Evolutionary conservation across 2,797 vertebrate genomes (phyloP).

Genomic region (Kryptopterus vitreolus): DNA sequence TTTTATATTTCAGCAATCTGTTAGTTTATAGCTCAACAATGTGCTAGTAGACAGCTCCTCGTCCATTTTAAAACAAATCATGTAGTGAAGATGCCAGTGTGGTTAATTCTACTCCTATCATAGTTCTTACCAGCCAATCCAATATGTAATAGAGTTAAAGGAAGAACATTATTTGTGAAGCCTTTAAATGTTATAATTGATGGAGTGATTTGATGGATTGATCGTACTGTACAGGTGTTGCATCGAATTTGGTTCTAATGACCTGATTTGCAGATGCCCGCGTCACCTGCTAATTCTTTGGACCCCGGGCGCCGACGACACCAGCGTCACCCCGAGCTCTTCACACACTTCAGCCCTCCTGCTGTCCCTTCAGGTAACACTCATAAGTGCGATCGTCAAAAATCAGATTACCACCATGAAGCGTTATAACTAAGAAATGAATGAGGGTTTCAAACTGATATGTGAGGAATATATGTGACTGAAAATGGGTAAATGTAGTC

Average conservation of each 20-base stretch:
- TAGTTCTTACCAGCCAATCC: neutral
- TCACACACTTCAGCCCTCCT: slow-evolving; percentile 90
- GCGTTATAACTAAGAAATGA: neutral
- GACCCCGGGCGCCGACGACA: slow-evolving; percentile 87
- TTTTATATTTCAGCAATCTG: too few species aligned
- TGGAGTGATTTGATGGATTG: neutral
- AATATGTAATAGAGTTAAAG: neutral
- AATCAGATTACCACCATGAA: neutral
- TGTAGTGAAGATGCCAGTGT: neutral
- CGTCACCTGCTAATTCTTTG: slow-evolving; percentile 96
- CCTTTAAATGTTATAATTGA: neutral
- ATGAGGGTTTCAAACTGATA: too few species aligned
- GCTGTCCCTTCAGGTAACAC: slow-evolving; percentile 92
- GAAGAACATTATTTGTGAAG: neutral
- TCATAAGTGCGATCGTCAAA: neutral
- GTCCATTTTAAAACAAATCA: neutral
- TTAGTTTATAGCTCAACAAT: neutral
- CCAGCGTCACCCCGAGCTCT: slow-evolving; percentile 84
- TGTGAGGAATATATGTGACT: neutral
- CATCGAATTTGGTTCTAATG: neutral
- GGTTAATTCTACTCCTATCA: neutral
- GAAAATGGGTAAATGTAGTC: neutral
- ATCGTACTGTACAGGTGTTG: neutral
- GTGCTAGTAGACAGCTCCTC: neutral
- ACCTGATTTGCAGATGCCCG: slow-evolving; percentile 83